A percentile compares a stretch with the other conserved stretches of the same genome.
Evolutionary conservation across 2,113 vertebrate species (phyloP).

Genomic region (Podarcis cretensis): DNA sequence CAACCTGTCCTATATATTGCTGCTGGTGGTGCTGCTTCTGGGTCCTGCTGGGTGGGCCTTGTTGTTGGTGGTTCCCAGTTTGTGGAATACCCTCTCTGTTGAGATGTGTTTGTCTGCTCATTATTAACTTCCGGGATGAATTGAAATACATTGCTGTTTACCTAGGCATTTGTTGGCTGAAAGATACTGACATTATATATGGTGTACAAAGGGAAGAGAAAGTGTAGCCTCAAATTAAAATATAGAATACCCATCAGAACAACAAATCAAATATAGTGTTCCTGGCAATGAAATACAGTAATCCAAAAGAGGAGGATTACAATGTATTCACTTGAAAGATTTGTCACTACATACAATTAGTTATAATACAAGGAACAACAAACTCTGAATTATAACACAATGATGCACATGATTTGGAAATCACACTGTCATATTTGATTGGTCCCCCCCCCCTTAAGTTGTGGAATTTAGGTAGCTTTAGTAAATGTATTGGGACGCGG

Average conservation of each 20-base stretch:
- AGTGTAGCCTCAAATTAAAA: conserved; percentile 24
- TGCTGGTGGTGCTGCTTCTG: too few relatives aligned
- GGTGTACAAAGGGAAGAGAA: neutral
- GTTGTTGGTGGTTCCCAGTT: too few relatives aligned
- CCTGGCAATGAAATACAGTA: conserved; percentile 8
- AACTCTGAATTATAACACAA: too few relatives aligned
- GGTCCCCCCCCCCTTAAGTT: too few relatives aligned
- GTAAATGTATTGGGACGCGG: neutral
- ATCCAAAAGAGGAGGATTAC: neutral
- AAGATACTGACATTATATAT: too few relatives aligned
- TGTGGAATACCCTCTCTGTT: too few relatives aligned
- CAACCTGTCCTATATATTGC: neutral
- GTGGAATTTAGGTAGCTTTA: neutral
- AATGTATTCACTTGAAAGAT: neutral
- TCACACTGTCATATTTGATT: neutral
- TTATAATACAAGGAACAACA: neutral
- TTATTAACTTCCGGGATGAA: too few relatives aligned
- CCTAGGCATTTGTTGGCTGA: too few relatives aligned
- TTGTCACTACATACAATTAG: neutral
- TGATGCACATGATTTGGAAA: neutral
- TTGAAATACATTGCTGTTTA: too few relatives aligned
- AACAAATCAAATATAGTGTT: neutral
- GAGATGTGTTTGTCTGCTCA: too few relatives aligned
- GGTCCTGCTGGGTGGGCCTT: too few relatives aligned
- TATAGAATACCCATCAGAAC: conserved; percentile 22